A percentile compares a stretch with the other conserved stretches of the same genome.
These are phyloP conservation scores for Synanthedon myopaeformis DNA, from an alignment of 2,888 invertebrate species.

Conservation along the genomic window DNA sequence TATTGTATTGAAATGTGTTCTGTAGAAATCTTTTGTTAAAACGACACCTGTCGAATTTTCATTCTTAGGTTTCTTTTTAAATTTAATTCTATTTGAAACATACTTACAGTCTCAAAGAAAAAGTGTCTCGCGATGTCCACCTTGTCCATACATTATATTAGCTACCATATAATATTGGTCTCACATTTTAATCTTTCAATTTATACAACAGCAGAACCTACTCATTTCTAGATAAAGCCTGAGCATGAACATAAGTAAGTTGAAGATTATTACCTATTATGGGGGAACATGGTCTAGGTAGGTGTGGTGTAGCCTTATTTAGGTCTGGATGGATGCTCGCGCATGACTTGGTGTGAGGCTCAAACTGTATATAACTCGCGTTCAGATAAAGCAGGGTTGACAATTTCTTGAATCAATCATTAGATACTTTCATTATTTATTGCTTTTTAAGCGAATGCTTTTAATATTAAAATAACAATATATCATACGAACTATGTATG, in stretches of 20 bases:
- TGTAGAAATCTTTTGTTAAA: conserved; percentile 10
- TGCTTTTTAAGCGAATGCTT: too few relatives aligned
- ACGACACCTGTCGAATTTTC: conserved; percentile 8
- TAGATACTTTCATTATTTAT: too few relatives aligned
- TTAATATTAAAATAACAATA: too few relatives aligned
- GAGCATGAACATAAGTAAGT: background rate
- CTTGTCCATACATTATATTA: too few relatives aligned
- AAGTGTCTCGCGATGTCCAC: too few relatives aligned
- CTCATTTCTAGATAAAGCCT: background rate
- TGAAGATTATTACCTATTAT: background rate
- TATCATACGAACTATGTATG: too few relatives aligned
- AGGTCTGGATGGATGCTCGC: conserved; percentile 1
- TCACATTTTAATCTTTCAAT: too few relatives aligned
- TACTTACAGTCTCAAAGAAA: too few relatives aligned
- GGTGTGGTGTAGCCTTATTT: background rate
- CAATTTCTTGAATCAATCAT: background rate
- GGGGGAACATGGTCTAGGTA: background rate
- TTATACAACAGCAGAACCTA: too few relatives aligned
- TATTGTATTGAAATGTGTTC: conserved; percentile 19
- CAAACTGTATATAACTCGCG: conserved; percentile 1
- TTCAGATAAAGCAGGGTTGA: background rate
- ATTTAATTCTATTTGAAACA: background rate
- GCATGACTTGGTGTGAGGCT: background rate
- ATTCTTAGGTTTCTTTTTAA: conserved; percentile 4
- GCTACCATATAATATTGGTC: too few relatives aligned